phyloP scores from a whole-genome alignment of 2,888 invertebrate genomes.

The Tetranychus truncatus region DNA sequence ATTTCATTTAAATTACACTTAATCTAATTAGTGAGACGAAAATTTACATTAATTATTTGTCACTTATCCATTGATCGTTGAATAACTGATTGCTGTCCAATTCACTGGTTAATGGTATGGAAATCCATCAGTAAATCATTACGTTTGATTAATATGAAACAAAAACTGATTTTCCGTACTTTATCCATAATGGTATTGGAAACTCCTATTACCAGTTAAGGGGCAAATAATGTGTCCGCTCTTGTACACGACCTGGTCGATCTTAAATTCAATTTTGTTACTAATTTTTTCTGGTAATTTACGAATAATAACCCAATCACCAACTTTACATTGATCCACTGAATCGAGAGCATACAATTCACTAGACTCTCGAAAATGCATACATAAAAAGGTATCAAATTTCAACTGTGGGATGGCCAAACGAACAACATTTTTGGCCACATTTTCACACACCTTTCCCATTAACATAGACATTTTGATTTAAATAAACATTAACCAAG shows the following conservation, averaged over 20 bases:
- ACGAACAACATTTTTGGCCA: conserved; percentile 2
- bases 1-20: no score
- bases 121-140: no score
- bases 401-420: conserved; percentile 17
- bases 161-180: not conserved
- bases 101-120: no score
- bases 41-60: no score
- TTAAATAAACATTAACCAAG: no score
- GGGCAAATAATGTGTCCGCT: conserved; percentile 22
- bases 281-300: conserved; percentile 18
- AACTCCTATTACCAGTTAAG: conserved; percentile 19
- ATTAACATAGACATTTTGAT: not conserved
- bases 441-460: not conserved
- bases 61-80: no score
- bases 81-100: no score
- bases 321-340: conserved; percentile 14
- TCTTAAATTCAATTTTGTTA: conserved; percentile 17
- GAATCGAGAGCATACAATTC: conserved; percentile 17
- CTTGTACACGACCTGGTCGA: conserved; percentile 21
- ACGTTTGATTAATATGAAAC: no score
- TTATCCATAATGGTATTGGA: conserved; percentile 19
- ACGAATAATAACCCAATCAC: conserved; percentile 23
- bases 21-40: no score
- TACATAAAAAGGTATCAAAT: conserved; percentile 18
- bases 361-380: conserved; percentile 20